A percentile compares a stretch with the other conserved stretches of the same genome.
Evolutionary conservation across 2,113 vertebrate genomes (phyloP).

Genomic region (Origma solitaria): DNA sequence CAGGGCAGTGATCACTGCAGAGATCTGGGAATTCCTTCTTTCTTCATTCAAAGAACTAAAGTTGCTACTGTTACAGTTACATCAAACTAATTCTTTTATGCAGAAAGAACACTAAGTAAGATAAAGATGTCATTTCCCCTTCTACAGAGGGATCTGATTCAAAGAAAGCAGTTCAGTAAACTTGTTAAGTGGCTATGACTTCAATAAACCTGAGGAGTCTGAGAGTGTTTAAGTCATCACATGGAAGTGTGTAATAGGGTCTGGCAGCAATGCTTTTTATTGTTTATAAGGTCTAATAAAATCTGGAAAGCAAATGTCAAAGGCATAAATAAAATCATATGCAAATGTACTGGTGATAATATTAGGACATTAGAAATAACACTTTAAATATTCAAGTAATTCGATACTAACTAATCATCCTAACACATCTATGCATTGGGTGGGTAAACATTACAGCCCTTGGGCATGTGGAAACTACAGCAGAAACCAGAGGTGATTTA

Average conservation of each 20-base stretch:
- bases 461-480: not conserved
- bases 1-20: not conserved
- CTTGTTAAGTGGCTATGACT: not conserved
- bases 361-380: not conserved
- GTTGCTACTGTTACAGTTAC: not conserved
- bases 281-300: not conserved
- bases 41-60: slow-evolving; percentile 5
- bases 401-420: not conserved
- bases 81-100: not conserved
- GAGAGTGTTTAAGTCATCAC: not conserved
- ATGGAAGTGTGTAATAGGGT: not conserved
- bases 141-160: not conserved
- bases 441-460: not conserved
- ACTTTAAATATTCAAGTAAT: not conserved
- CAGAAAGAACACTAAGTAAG: not conserved
- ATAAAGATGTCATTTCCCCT: not conserved
- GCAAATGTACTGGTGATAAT: not conserved
- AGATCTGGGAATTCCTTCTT: not conserved
- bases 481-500: not conserved
- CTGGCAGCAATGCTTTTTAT: not conserved
- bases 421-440: not conserved
- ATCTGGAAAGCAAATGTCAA: slow-evolving; percentile 1
- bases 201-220: not conserved
- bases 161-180: not conserved
- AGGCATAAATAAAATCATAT: not conserved